A percentile compares a stretch with the other conserved stretches of the same genome.
phyloP scores from a whole-genome alignment of 2,888 invertebrate species.

The Chymomyza procnemis region DNA sequence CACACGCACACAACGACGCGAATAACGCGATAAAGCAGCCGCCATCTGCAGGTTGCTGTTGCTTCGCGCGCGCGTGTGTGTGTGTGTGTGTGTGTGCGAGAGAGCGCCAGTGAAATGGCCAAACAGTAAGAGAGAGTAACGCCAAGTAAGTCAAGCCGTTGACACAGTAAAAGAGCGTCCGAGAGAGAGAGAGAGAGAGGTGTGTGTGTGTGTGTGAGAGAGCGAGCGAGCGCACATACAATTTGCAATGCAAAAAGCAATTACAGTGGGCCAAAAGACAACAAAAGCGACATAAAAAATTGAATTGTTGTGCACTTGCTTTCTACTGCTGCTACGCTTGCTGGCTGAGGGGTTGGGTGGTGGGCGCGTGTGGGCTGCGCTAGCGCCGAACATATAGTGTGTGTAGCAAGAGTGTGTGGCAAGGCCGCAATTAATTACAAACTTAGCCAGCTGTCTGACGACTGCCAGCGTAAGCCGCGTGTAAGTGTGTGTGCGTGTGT shows the following conservation, averaged over 20 bases:
- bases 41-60: background rate
- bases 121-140: background rate
- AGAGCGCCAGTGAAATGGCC: background rate
- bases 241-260: background rate
- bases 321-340: constrained; percentile 33
- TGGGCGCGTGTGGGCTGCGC: too few relatives aligned
- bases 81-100: constrained; percentile 1
- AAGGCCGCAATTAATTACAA: constrained; percentile 73
- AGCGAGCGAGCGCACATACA: constrained; percentile 1
- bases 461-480: constrained; percentile 27
- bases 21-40: constrained; percentile 19
- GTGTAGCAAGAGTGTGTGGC: constrained; percentile 37
- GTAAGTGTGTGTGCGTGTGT: constrained; percentile 13
- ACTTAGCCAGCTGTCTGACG: constrained; percentile 63
- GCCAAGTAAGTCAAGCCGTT: too few relatives aligned
- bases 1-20: constrained; percentile 1
- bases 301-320: constrained; percentile 26
- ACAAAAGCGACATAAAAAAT: constrained; percentile 21
- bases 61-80: background rate
- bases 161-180: too few relatives aligned
- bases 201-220: too few relatives aligned
- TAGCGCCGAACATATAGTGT: background rate
- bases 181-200: too few relatives aligned
- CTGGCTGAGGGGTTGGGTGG: constrained; percentile 1
- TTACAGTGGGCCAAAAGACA: constrained; percentile 18